phyloP scores from a whole-genome alignment of 2,113 vertebrate genomes.

The Ploceus nigricollis region DNA sequence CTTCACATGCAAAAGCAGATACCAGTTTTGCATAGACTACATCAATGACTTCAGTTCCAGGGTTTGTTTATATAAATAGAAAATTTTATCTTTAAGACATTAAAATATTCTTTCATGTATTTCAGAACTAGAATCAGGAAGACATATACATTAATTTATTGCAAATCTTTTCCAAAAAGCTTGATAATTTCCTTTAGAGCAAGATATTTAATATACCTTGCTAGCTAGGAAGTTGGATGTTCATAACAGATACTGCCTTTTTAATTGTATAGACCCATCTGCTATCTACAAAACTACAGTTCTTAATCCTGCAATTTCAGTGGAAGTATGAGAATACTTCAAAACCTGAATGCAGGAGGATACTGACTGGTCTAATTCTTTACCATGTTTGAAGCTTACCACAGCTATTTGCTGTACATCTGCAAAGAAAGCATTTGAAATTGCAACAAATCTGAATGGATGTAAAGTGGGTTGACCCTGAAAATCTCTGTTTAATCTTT shows the following conservation, averaged over 20 bases:
- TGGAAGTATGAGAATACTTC: not conserved
- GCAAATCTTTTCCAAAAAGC: not conserved
- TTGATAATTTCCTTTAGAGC: not conserved
- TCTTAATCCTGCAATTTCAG: not conserved
- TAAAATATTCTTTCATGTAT: not conserved
- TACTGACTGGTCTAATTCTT: constrained; percentile 14
- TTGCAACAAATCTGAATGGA: constrained; percentile 30
- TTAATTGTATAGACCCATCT: not conserved
- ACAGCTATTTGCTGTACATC: not conserved
- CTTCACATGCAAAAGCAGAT: not conserved
- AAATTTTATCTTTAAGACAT: not conserved
- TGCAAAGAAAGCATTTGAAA: constrained; percentile 45
- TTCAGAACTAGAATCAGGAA: not conserved
- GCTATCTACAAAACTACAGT: not conserved
- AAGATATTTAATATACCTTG: not conserved
- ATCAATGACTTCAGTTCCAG: not conserved
- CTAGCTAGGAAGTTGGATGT: not conserved
- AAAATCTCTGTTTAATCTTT: constrained; percentile 65
- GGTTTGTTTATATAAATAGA: not conserved
- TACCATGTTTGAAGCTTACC: constrained; percentile 25
- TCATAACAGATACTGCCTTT: not conserved
- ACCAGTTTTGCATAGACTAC: not conserved
- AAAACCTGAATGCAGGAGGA: not conserved
- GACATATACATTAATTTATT: not conserved
- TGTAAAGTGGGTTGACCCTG: constrained; percentile 32